phyloP scores from a whole-genome alignment of 1,140 invertebrate genomes.

The Himalopsyche phryganea region DNA sequence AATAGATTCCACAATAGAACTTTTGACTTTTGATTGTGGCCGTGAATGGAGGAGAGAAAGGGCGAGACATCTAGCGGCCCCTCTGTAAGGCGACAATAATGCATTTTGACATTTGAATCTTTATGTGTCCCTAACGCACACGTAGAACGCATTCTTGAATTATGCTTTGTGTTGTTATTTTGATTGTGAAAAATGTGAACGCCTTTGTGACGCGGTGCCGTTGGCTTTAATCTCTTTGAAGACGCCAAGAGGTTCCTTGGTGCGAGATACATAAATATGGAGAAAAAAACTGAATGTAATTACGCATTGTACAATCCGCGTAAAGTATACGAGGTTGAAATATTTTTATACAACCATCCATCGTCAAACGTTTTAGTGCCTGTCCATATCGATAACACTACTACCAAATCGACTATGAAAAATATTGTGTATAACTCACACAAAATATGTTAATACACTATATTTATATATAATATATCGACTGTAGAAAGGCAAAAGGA shows the following conservation, averaged over 20 bases:
- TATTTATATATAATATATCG: too few species aligned
- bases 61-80: conserved; percentile 16
- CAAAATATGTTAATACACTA: too few species aligned
- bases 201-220: conserved; percentile 20
- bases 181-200: conserved; percentile 31
- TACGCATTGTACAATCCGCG: background rate
- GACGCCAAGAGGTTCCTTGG: conserved; percentile 12
- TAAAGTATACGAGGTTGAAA: too few species aligned
- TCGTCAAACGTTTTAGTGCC: too few species aligned
- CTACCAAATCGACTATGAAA: too few species aligned
- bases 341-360: too few species aligned
- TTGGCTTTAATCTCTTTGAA: conserved; percentile 15
- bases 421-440: too few species aligned
- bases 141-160: conserved; percentile 25
- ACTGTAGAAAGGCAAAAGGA: too few species aligned
- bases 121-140: conserved; percentile 27
- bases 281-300: conserved; percentile 1
- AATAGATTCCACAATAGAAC: conserved; percentile 20
- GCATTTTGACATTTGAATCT: conserved; percentile 28
- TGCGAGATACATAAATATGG: conserved; percentile 1
- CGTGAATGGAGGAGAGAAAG: conserved; percentile 16
- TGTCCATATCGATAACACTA: too few species aligned
- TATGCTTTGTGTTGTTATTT: conserved; percentile 30
- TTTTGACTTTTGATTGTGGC: conserved; percentile 25
- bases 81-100: conserved; percentile 26